A percentile compares a stretch with the other conserved stretches of the same genome.
phyloP scores from a whole-genome alignment of 2,888 invertebrate species.

The Lymantria monacha region DNA sequence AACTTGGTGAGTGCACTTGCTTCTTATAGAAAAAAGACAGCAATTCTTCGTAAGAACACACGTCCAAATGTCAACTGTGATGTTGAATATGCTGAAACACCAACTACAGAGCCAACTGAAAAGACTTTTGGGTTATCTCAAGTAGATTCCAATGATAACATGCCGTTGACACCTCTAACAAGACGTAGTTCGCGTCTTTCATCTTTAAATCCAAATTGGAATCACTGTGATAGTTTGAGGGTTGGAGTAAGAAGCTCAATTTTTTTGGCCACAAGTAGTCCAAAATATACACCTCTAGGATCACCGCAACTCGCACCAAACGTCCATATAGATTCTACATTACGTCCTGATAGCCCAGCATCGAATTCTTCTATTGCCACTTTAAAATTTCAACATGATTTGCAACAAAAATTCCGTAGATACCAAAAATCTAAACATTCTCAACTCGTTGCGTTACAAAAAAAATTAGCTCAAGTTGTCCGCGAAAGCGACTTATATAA shows the following conservation, averaged over 20 bases:
- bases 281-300: slow-evolving; percentile 6
- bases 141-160: slow-evolving; percentile 12
- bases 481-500: slow-evolving; percentile 1
- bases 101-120: slow-evolving; percentile 8
- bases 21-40: slow-evolving; percentile 10
- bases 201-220: slow-evolving; percentile 5
- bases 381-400: slow-evolving; percentile 5
- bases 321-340: slow-evolving; percentile 7
- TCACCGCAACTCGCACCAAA: slow-evolving; percentile 7
- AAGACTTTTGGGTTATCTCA: slow-evolving; percentile 8
- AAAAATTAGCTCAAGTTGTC: slow-evolving; percentile 4
- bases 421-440: slow-evolving; percentile 7
- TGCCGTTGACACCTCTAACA: slow-evolving; percentile 5
- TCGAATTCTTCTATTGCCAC: slow-evolving; percentile 6
- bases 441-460: slow-evolving; percentile 7
- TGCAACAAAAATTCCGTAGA: slow-evolving; percentile 8
- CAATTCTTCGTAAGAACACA: slow-evolving; percentile 6
- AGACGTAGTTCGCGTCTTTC: slow-evolving; percentile 8
- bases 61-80: slow-evolving; percentile 7
- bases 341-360: slow-evolving; percentile 7
- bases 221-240: slow-evolving; percentile 5
- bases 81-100: slow-evolving; percentile 12
- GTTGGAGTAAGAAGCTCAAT: slow-evolving; percentile 6
- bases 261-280: slow-evolving; percentile 10
- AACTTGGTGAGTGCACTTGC: slow-evolving; percentile 10